A percentile compares a stretch with the other conserved stretches of the same genome.
These are phyloP conservation scores for Zelleria hepariella DNA, from an alignment of 2,888 invertebrate species.

Conservation along the genomic window DNA sequence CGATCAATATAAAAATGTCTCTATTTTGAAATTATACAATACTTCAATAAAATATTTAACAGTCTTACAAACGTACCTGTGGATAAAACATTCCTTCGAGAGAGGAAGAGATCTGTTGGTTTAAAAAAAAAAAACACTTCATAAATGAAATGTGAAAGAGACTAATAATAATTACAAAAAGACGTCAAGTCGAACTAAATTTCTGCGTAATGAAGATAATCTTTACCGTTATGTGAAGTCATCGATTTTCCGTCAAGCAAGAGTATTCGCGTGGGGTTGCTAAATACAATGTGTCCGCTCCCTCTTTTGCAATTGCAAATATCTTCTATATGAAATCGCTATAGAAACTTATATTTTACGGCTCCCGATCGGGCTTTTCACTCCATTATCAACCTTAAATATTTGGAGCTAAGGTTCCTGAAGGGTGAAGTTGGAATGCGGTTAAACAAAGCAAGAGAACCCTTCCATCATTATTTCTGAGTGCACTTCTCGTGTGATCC, in stretches of 20 bases:
- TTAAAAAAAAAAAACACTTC: too few relatives aligned
- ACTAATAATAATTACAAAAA: too few relatives aligned
- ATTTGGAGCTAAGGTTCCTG: not conserved
- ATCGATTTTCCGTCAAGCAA: constrained; percentile 4
- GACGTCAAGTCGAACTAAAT: too few relatives aligned
- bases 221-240: not conserved
- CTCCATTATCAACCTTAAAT: not conserved
- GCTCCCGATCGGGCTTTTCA: not conserved
- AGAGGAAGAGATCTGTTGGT: too few relatives aligned
- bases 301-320: constrained; percentile 6
- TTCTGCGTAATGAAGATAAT: not conserved
- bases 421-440: not conserved
- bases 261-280: constrained; percentile 9
- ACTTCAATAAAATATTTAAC: too few relatives aligned
- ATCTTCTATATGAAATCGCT: not conserved
- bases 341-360: not conserved
- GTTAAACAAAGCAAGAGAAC: constrained; percentile 6
- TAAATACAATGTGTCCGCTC: constrained; percentile 32
- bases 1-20: too few relatives aligned
- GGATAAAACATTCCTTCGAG: too few relatives aligned
- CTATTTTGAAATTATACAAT: too few relatives aligned
- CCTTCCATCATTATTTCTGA: constrained; percentile 48
- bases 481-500: constrained; percentile 45
- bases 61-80: too few relatives aligned
- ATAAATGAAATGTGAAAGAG: too few relatives aligned